Conservation (phyloP, 1,140 invertebrate species). For the Oncopodura yosiiana region DNA sequence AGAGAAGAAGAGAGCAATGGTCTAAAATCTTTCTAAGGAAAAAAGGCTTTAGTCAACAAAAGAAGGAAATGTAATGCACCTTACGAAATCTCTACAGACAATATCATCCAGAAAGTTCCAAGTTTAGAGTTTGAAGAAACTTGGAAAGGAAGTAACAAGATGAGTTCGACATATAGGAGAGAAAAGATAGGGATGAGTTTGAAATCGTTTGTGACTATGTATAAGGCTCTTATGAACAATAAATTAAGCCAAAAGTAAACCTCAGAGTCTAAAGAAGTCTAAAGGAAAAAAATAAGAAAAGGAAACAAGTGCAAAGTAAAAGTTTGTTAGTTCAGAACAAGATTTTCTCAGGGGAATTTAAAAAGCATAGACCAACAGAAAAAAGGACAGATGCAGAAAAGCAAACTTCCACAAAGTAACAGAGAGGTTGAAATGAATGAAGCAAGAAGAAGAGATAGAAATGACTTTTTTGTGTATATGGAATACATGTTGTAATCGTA, state of each 20-base stretch:
- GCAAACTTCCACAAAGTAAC: too few species aligned
- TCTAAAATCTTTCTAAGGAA: too few species aligned
- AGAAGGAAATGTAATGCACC: too few species aligned
- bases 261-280: neutral
- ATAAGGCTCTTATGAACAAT: too few species aligned
- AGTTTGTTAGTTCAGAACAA: slow-evolving; percentile 13
- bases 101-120: too few species aligned
- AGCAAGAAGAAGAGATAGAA: slow-evolving; percentile 9
- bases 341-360: slow-evolving; percentile 13
- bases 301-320: neutral
- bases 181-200: neutral
- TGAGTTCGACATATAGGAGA: neutral
- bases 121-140: neutral
- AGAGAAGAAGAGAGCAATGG: too few species aligned
- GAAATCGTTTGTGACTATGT: too few species aligned
- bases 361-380: slow-evolving; percentile 2
- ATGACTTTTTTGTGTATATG: neutral
- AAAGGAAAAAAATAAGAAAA: slow-evolving; percentile 1
- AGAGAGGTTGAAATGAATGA: slow-evolving; percentile 3
- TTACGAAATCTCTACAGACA: too few species aligned
- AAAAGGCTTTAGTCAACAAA: too few species aligned
- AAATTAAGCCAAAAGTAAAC: neutral
- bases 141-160: neutral
- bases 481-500: neutral
- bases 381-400: neutral